A percentile compares a stretch with the other conserved stretches of the same genome.
Evolutionary conservation across 2,797 vertebrate species (phyloP).

Genomic region (Siniperca scherzeri): DNA sequence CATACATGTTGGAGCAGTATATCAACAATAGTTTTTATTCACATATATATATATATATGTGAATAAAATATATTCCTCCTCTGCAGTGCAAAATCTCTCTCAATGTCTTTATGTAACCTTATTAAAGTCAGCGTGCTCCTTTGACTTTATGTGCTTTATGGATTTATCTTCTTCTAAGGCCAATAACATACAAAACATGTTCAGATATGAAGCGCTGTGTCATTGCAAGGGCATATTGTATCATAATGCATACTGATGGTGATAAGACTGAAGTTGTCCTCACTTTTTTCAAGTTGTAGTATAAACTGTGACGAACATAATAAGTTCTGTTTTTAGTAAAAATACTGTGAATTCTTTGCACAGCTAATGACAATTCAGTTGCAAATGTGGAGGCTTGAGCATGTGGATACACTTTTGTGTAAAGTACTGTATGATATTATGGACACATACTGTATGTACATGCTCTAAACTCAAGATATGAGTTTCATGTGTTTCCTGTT

Average conservation of each 20-base stretch:
- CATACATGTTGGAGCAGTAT: neutral
- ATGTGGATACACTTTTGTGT: neutral
- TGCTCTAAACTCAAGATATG: neutral
- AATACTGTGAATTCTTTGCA: neutral
- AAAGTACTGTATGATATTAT: neutral
- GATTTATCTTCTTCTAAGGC: slow-evolving; percentile 20
- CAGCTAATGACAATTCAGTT: neutral
- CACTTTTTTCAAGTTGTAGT: neutral
- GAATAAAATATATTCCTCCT: slow-evolving; percentile 6
- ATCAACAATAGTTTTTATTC: neutral
- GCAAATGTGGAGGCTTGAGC: neutral
- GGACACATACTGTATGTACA: neutral
- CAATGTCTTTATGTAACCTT: slow-evolving; percentile 22
- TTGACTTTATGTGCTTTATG: slow-evolving; percentile 11
- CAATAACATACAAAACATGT: slow-evolving; percentile 12
- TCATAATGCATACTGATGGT: neutral
- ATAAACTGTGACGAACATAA: neutral
- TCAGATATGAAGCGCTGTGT: neutral
- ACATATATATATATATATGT: too few species aligned
- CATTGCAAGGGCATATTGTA: neutral
- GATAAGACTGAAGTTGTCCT: neutral
- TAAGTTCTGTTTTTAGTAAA: neutral
- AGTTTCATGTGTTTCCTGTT: neutral
- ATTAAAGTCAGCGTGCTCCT: slow-evolving; percentile 23
- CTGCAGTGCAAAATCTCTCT: neutral